Evolutionary conservation across 2,888 invertebrate species (phyloP).

Genomic region (Pyrrhosoma nymphula): DNA sequence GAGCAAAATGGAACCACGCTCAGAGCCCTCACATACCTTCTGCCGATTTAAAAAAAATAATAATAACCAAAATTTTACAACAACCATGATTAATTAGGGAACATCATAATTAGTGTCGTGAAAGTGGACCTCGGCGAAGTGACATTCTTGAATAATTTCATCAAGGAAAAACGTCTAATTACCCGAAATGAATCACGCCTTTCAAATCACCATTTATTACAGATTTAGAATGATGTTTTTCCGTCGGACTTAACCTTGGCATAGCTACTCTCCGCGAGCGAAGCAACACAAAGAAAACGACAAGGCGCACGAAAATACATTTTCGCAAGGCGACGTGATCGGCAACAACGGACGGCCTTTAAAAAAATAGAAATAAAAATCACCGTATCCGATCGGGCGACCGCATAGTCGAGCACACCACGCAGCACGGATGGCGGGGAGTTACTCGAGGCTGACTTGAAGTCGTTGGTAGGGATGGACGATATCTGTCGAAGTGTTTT

Average conservation of each 20-base stretch:
- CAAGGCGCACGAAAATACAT: background rate
- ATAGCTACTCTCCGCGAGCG: background rate
- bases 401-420: background rate
- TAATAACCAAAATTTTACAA: too few relatives aligned
- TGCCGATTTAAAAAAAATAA: too few relatives aligned
- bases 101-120: background rate
- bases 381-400: background rate
- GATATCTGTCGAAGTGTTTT: too few relatives aligned
- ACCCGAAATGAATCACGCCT: background rate
- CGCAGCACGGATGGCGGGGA: background rate
- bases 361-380: background rate
- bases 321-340: background rate
- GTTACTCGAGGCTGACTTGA: background rate
- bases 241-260: background rate
- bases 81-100: too few relatives aligned
- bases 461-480: too few relatives aligned
- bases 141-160: constrained; percentile 1
- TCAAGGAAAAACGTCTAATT: background rate
- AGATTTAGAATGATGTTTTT: constrained; percentile 1
- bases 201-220: background rate
- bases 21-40: too few relatives aligned
- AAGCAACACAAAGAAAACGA: background rate
- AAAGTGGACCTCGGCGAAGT: background rate
- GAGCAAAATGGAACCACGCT: too few relatives aligned
- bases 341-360: background rate